Evolutionary conservation across 2,113 vertebrate species (phyloP).

Genomic region (Catharus fuscescens): DNA sequence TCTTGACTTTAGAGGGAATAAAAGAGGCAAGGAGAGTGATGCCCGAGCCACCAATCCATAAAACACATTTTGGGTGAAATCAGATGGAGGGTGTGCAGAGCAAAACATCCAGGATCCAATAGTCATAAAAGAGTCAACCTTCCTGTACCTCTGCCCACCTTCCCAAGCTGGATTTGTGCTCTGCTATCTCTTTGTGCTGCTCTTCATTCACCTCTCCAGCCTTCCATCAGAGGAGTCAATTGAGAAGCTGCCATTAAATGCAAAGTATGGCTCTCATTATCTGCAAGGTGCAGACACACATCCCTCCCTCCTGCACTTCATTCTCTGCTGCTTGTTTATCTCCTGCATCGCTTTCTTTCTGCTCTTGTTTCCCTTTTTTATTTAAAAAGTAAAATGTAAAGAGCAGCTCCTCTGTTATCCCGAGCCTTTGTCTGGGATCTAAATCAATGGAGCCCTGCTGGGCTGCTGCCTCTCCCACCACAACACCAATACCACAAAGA

Average conservation of each 20-base stretch:
- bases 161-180: neutral
- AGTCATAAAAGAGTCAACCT: neutral
- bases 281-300: neutral
- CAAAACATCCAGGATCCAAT: neutral
- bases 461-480: neutral
- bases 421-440: neutral
- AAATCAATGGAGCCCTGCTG: slow-evolving; percentile 20
- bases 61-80: neutral
- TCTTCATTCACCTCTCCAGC: neutral
- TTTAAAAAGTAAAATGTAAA: slow-evolving; percentile 1
- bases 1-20: neutral
- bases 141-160: neutral
- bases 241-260: neutral
- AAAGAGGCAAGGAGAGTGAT: neutral
- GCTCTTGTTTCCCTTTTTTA: neutral
- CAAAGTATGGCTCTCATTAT: neutral
- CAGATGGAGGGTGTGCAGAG: neutral
- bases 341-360: neutral
- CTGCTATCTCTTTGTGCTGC: neutral
- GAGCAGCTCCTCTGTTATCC: slow-evolving; percentile 2
- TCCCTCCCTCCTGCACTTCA: neutral
- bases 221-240: neutral
- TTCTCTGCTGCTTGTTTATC: neutral
- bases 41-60: neutral
- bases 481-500: neutral